Evolutionary conservation across 53 echinoderm and acorn worm species (phyloP), one percentile per base, ranked within the genome.

Genomic region (Echinarachnius parma): DNA sequence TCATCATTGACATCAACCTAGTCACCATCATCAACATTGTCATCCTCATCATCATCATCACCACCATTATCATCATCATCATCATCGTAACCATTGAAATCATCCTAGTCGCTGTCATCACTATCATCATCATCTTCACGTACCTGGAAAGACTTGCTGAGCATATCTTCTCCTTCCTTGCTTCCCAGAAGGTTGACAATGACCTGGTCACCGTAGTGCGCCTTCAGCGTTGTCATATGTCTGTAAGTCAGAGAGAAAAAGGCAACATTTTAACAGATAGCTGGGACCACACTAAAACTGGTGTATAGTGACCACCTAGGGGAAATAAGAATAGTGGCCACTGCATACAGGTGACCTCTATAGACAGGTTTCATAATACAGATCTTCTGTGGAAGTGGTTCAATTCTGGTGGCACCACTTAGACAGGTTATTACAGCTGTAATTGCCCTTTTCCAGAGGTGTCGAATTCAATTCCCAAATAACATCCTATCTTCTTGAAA

Each of bases 141-240:
- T 68, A 93, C 93, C 86, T 93, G 86, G 83, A 93, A 93, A 54
- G 86, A 74, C 53, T 93, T 93, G 62, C 93, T 93, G 3, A 93
- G 80, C 77, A 89, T 83, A 28, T 89, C 89, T 53, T 93, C 93
- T 26, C 93, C 93, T 77, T 93, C 93, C 49, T 93, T 93, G 36
- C 37, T 59, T 16, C 93, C 93, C 2, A 93, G 65, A 1, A 93
- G 77, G 62, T 93, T 89, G 34, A 93, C 83, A 15, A 93, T 86
- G 19, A 78, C 89, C 52, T 93, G 93, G 30, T 87, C 89, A 15
- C 93, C 93, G 75, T 93, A 93, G 60, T 93, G 93, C 18, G 76
- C 79, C 54, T 89, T 89, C 13, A 86, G 45, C 55, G 79, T 89
- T 31, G 79, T 76, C 34, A 93, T 57, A 83, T 93, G 93, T 35